These are phyloP conservation scores for Centropus unirufus DNA, from an alignment of 2,113 vertebrate species.

Conservation along the genomic window DNA sequence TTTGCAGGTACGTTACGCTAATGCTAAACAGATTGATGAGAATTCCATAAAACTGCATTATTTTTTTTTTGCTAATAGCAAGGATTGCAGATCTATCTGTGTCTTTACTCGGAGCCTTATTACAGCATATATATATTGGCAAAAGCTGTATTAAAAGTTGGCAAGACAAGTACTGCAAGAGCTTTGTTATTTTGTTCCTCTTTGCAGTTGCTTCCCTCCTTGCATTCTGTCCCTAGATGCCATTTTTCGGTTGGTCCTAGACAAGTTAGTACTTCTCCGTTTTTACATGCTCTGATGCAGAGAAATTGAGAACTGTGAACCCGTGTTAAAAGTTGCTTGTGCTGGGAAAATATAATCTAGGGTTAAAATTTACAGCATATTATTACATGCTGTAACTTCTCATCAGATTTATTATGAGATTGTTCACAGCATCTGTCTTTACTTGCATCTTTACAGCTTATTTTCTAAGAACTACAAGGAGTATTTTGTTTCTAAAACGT, in stretches of 20 bases:
- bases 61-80: background rate
- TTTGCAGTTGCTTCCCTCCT: background rate
- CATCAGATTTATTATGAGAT: background rate
- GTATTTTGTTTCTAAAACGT: background rate
- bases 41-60: background rate
- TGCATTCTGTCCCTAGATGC: background rate
- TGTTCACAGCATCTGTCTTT: background rate
- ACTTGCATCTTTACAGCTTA: background rate
- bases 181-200: background rate
- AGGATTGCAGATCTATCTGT: background rate
- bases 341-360: background rate
- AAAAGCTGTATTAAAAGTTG: background rate
- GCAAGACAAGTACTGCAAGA: background rate
- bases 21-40: background rate
- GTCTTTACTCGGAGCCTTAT: background rate
- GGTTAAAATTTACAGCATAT: background rate
- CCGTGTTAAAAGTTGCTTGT: background rate
- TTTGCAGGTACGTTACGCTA: background rate
- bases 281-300: background rate
- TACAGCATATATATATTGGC: accelerated
- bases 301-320: background rate
- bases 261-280: accelerated
- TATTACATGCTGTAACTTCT: background rate
- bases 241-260: background rate
- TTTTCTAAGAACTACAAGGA: background rate